Conservation (phyloP, 1,140 invertebrate genomes). For the Uloborus diversus region DNA sequence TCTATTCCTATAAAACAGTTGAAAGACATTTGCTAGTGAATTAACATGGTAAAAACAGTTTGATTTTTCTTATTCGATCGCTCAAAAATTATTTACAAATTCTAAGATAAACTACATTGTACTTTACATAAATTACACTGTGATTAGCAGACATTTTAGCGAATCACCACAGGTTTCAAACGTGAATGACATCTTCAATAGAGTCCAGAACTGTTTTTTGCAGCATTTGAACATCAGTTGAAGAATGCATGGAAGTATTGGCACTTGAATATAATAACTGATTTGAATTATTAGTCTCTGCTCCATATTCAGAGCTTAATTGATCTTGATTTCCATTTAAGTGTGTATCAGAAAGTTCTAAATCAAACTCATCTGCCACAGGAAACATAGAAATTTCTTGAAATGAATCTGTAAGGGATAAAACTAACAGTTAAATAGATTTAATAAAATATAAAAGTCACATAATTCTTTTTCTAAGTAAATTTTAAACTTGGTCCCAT, state of each 20-base stretch:
- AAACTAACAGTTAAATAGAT: background rate
- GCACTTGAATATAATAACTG: slow-evolving; percentile 23
- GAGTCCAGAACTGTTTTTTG: slow-evolving; percentile 13
- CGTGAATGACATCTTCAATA: slow-evolving; percentile 48
- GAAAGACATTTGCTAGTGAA: too few species aligned
- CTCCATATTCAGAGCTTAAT: background rate
- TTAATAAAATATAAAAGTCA: background rate
- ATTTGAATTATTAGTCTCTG: slow-evolving; percentile 1
- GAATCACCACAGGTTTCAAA: slow-evolving; percentile 11
- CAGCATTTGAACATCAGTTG: background rate
- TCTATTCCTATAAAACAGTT: too few species aligned
- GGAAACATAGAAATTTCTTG: slow-evolving; percentile 19
- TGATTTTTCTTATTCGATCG: too few species aligned
- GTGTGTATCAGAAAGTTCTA: slow-evolving; percentile 17
- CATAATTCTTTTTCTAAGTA: background rate
- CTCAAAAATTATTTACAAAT: too few species aligned
- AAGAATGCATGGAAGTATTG: slow-evolving; percentile 6
- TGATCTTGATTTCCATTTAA: slow-evolving; percentile 43
- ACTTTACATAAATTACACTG: too few species aligned
- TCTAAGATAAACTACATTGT: too few species aligned
- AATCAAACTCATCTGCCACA: slow-evolving; percentile 11
- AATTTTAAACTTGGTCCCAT: background rate
- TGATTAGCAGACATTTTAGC: too few species aligned
- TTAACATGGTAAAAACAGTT: too few species aligned
- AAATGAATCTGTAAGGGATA: background rate